These are phyloP conservation scores for Oligia strigilis DNA, from an alignment of 2,888 invertebrate genomes.

Conservation along the genomic window DNA sequence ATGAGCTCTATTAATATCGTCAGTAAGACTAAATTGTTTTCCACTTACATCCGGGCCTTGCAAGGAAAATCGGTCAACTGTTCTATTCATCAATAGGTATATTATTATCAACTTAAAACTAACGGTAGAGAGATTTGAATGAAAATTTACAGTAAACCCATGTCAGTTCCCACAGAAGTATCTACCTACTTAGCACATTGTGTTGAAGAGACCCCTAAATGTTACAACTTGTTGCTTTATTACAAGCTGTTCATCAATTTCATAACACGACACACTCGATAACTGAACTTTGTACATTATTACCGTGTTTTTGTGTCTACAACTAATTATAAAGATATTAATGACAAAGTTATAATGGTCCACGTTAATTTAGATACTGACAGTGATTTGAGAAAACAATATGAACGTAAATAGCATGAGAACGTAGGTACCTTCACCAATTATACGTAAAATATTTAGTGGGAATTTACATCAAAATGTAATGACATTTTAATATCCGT, in stretches of 20 bases:
- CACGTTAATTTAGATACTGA: slow-evolving; percentile 31
- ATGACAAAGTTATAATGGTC: slow-evolving; percentile 35
- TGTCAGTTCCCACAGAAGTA: slow-evolving; percentile 8
- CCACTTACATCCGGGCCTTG: slow-evolving; percentile 11
- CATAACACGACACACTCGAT: slow-evolving; percentile 23
- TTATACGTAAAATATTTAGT: slow-evolving; percentile 46
- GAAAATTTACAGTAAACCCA: slow-evolving; percentile 45
- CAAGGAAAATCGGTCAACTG: slow-evolving; percentile 48
- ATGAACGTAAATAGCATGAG: slow-evolving; percentile 52
- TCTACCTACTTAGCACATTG: slow-evolving; percentile 15
- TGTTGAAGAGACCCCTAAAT: slow-evolving; percentile 42
- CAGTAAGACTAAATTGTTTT: slow-evolving; percentile 21
- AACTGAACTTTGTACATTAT: slow-evolving; percentile 33
- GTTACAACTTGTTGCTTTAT: slow-evolving; percentile 49
- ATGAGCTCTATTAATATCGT: slow-evolving; percentile 23
- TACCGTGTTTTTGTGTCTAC: slow-evolving; percentile 30
- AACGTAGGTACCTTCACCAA: slow-evolving; percentile 42
- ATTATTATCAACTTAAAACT: slow-evolving; percentile 40
- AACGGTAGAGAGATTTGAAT: slow-evolving; percentile 35
- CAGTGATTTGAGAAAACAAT: slow-evolving; percentile 55
- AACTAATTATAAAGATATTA: slow-evolving; percentile 32
- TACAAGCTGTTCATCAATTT: slow-evolving; percentile 41
- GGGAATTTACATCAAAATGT: slow-evolving; percentile 48
- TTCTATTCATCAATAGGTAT: slow-evolving; percentile 43
- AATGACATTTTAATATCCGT: slow-evolving; percentile 65